Conservation (phyloP, 2,888 invertebrate genomes). For the Marronus borbonicus region DNA sequence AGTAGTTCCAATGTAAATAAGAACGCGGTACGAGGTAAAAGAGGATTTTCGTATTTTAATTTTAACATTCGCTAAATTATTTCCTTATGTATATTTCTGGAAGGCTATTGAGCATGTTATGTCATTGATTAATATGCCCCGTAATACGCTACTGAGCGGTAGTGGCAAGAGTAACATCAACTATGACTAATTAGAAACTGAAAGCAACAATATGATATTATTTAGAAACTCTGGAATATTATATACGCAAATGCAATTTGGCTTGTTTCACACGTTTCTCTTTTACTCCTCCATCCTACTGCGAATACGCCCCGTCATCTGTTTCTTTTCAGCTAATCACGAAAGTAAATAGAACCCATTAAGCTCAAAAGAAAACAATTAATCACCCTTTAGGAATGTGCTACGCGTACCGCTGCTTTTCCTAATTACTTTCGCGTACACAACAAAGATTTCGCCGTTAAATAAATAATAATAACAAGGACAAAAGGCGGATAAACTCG, state of each 20-base stretch:
- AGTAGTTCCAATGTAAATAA: too few species aligned
- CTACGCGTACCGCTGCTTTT: neutral
- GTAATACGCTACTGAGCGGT: too few species aligned
- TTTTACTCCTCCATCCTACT: neutral
- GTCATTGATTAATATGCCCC: too few species aligned
- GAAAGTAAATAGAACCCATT: conserved; percentile 38
- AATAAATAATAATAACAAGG: conserved; percentile 39
- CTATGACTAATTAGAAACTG: too few species aligned
- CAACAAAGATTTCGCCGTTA: conserved; percentile 39
- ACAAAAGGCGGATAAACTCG: neutral
- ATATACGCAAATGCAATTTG: neutral
- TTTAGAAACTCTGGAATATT: neutral
- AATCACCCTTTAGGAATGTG: conserved; percentile 41
- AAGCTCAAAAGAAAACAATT: conserved; percentile 30
- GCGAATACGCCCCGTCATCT: neutral
- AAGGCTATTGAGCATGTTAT: too few species aligned
- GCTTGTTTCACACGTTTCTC: too few species aligned
- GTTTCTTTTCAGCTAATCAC: neutral
- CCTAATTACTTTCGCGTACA: conserved; percentile 35
- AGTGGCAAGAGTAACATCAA: too few species aligned
- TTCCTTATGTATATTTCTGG: too few species aligned
- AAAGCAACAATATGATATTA: neutral
- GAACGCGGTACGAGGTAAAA: too few species aligned
- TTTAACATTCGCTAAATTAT: too few species aligned
- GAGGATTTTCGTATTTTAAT: too few species aligned